Evolutionary conservation across 2,113 vertebrate genomes (phyloP), one percentile per base, ranked within the genome.

Genomic region (Puffinus mauretanicus): DNA sequence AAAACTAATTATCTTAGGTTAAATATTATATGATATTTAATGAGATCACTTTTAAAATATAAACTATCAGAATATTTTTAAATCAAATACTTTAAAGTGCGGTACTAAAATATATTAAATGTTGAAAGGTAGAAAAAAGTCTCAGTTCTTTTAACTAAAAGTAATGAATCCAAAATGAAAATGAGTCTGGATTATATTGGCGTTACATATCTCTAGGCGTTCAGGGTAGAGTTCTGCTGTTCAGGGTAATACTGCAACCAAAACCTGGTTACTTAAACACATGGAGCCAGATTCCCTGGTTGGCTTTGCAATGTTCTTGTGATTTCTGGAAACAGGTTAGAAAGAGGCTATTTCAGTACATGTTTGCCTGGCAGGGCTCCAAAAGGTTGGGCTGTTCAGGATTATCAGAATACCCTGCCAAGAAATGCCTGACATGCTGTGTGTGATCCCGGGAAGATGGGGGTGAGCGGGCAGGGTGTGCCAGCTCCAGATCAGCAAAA

Each of bases 291-390:
- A 80, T 83, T 94, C 58, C 24, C 30, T 92, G 38, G 34, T 38
- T 86, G 72, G 60, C 76, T 94, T 88, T 86, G 62, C 49, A 73
- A 4, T 81, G 88, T 96, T 79, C 90, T 90, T 85, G 81, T 69
- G 78, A 90, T 90, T 88, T 91, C 91, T 90, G 91, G 78, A 85
- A 95, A 80, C 58, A 57, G 71, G 82, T 93, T 96, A 89, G 90
- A 76, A 91, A 76, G 44, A 62, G 62, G 81, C 64, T 95, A 54
- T 95, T 95, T 95, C 52, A 70, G 82, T 87, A 77, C 34, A 13
- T 5, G 7, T 61, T 95, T 82, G 15, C 47, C 73, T 95, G 86
- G 70, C 62, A 54, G 14, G 13, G 34, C 52, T 94, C 71, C 77
- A 72, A 91, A 87, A 90, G 32, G 29, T 85, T 95, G 70, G 55